Conservation (phyloP, 2,888 invertebrate species). For the Chymomyza fuscimana region DNA sequence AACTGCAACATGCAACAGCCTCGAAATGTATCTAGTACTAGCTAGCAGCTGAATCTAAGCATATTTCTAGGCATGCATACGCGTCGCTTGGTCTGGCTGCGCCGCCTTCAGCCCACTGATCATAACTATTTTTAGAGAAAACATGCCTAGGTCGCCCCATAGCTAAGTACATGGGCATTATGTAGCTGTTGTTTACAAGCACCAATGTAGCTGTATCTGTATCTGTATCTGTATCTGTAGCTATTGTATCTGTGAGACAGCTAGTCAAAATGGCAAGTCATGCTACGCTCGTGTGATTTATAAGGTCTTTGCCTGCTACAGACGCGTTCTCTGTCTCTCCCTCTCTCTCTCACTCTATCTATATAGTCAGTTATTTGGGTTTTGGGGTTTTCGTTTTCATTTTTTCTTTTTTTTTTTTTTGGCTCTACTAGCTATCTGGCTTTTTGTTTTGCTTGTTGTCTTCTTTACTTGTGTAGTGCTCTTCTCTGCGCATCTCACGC, state of each 20-base stretch:
- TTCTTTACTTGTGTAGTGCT: slow-evolving; percentile 33
- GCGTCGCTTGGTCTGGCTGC: not conserved
- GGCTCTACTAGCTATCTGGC: slow-evolving; percentile 24
- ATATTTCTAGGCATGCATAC: not conserved
- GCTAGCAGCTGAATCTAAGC: slow-evolving; percentile 27
- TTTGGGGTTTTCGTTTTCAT: slow-evolving; percentile 18
- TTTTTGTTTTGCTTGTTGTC: slow-evolving; percentile 66
- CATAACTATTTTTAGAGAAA: slow-evolving; percentile 58
- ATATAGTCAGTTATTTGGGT: not conserved
- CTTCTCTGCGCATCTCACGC: slow-evolving; percentile 1
- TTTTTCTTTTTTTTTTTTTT: slow-evolving; percentile 40
- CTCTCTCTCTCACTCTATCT: slow-evolving; percentile 2
- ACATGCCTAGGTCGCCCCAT: not conserved
- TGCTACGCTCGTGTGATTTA: slow-evolving; percentile 74
- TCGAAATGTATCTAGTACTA: slow-evolving; percentile 22
- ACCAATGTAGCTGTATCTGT: no score
- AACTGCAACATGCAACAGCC: slow-evolving; percentile 45
- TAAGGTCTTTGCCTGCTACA: slow-evolving; percentile 68
- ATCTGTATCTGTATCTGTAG: not conserved
- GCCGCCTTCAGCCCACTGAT: slow-evolving; percentile 27
- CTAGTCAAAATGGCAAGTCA: slow-evolving; percentile 60
- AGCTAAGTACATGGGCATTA: not conserved
- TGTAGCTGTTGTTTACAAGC: slow-evolving; percentile 9
- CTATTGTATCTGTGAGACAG: slow-evolving; percentile 6
- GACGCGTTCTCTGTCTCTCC: slow-evolving; percentile 8